Base-by-base conservation (phyloP, 2,888 invertebrate genomes). In the Ennomos erosarius region DNA sequence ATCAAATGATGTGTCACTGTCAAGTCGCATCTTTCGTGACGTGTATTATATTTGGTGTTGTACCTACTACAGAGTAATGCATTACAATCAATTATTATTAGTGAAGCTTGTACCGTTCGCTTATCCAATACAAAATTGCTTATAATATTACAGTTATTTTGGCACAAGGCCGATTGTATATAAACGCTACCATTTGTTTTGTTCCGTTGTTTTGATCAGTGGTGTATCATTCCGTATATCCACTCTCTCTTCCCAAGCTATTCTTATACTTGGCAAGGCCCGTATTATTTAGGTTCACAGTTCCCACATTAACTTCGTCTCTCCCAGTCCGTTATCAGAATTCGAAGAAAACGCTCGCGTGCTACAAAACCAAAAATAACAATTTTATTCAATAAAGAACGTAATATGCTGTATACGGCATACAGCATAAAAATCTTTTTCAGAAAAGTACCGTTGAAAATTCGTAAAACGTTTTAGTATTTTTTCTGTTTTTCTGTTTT, bases 381-480 rank as follows among this genome's bases (percentile, higher is more conserved):
- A 16, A 55, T 49, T 51, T 55, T 4, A 12, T 35, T 13, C 63
- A 68, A 73, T 69, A 62, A 65, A 69, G 61, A 65, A 55, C 51
- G 71, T 85, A 86, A 73, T 86, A 87, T 88, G 87, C 88, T 87
- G 85, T 89, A 84, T 83, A 77, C 68, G 65, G 69, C 58, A 78
- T 84, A 85, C 87, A 84, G 87, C 87, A 79, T 79, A 62, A 70
- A 65, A 60, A 74, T 82, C 49, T 79, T 81, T 68, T 84, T 74
- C 56, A 81, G 71, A 71, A 88, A 87, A 71, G 74, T 84, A 59
- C 85, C 86, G 10, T 73, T 75, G 37, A 84, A 82, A 74, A 81
- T 72, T 75, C 75, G 78, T 52, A 50, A 58, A 59, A 51, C 64
- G 66, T 52, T 78, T 72, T 74, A 62, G 59, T 60, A 59, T 12